Percentiles rank a stretch among this genome's conserved stretches.
Conservation (phyloP, 1,140 invertebrate species). For the Caligus rogercresseyi region DNA sequence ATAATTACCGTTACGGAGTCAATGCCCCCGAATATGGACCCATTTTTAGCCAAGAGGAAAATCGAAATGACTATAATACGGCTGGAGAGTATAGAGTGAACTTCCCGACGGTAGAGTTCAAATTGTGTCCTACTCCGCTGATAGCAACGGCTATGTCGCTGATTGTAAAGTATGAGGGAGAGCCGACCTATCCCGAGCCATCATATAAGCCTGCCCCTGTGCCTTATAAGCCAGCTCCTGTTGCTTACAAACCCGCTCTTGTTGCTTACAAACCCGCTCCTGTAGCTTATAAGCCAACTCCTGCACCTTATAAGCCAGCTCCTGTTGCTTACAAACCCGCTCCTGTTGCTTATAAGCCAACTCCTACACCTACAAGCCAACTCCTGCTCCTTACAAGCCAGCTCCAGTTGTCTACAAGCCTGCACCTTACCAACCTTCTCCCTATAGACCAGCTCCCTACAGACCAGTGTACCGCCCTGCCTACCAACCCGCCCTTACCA, state of each 20-base stretch:
- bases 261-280: conserved; percentile 11
- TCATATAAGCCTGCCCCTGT: not conserved
- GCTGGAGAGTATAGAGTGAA: conserved; percentile 23
- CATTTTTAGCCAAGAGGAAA: conserved; percentile 22
- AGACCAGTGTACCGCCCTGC: not conserved
- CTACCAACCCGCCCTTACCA: not conserved
- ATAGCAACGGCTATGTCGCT: conserved; percentile 21
- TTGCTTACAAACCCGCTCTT: conserved; percentile 14
- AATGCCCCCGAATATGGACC: conserved; percentile 22
- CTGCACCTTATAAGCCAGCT: conserved; percentile 16
- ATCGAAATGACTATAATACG: conserved; percentile 22
- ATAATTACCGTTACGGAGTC: conserved; percentile 23
- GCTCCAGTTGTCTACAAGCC: no score
- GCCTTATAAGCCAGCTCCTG: conserved; percentile 8
- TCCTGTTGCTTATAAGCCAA: conserved; percentile 15
- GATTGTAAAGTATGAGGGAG: conserved; percentile 22
- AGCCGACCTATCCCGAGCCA: conserved; percentile 20
- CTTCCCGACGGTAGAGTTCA: conserved; percentile 23
- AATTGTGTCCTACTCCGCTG: conserved; percentile 23
- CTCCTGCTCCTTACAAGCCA: conserved; percentile 18
- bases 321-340: conserved; percentile 4
- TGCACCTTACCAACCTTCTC: not conserved
- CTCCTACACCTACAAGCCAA: conserved; percentile 16
- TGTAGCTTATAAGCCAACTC: conserved; percentile 17
- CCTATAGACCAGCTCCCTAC: not conserved